These are phyloP conservation scores for Mamestra brassicae DNA, from an alignment of 2,888 invertebrate genomes.

Conservation along the genomic window DNA sequence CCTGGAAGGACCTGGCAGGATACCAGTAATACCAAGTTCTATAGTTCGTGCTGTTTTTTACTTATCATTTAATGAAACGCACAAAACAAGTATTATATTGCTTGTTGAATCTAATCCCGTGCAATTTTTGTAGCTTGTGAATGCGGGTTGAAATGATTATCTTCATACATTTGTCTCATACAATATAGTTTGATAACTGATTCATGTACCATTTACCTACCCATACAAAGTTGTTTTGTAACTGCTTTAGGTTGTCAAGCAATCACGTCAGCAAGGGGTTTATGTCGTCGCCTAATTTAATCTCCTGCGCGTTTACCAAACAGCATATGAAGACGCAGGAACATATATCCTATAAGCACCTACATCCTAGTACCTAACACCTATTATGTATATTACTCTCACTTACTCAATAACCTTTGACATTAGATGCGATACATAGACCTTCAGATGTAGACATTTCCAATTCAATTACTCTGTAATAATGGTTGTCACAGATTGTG, in stretches of 20 bases:
- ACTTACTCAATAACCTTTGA: slow-evolving; percentile 40
- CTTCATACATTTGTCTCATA: neutral
- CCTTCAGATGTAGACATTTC: slow-evolving; percentile 21
- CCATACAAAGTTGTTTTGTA: neutral
- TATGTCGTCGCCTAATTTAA: slow-evolving; percentile 20
- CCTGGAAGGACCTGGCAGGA: neutral
- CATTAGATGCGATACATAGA: slow-evolving; percentile 23
- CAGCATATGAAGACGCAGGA: slow-evolving; percentile 30
- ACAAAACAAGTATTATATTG: neutral
- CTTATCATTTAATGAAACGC: neutral
- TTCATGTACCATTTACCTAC: neutral
- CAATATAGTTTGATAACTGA: neutral
- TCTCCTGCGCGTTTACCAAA: slow-evolving; percentile 26
- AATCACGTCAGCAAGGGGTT: slow-evolving; percentile 9
- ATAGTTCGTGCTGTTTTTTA: too few relatives aligned
- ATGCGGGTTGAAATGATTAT: neutral
- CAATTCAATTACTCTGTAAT: slow-evolving; percentile 52
- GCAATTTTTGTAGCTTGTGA: neutral
- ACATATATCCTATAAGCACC: neutral
- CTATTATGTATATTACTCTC: neutral
- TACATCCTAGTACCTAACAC: neutral
- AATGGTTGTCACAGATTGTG: slow-evolving; percentile 41
- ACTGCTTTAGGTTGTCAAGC: neutral
- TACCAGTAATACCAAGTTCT: neutral
- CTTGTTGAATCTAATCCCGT: neutral